Base-by-base conservation (phyloP, 1,140 invertebrate species). In the Drosophila parvula region DNA sequence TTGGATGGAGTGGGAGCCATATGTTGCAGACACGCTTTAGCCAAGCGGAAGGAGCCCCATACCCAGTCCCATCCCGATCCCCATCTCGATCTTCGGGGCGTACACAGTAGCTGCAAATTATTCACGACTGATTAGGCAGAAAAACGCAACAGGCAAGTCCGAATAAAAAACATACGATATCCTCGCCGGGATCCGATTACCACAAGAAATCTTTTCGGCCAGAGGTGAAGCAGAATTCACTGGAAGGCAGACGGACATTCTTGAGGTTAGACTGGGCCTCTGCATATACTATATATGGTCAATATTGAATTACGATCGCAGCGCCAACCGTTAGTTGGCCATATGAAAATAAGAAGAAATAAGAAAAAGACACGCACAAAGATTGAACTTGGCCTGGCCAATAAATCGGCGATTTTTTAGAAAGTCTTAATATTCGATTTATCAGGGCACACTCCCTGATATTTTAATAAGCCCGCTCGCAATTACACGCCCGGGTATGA, bases 1-100 rank as follows among this genome's bases (percentile, higher is more conserved):
- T 69, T 43, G 38, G 51, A 38, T 55, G 51, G 51, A 55, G 47
- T 50, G 70, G 47, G 45, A 44, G 56, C 83, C 84, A 89, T 89
- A 90, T 89, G 84, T 90, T 84, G 58, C 71, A 83, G 84, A 88
- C 83, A 88, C 83, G 85, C 84, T 84, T 89, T 84, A 89, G 78
- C 85, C 84, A 89, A 89, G 84, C 84, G 85, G 84, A 89, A 89
- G 84, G 78, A 79, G 60, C 43, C 38, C 41, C 69, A 47, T 40
- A 30, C n/a, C 34, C 22, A 22, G 2, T 4, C 10, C 18, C 43
- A 44, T 40, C 14, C 44, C 47, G 38, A 45, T 43, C 41, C 38
- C 51, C 45, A 56, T 43, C 67, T 44, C 34, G 45, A 61, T 65
- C 45, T 58, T 55, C 60, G 63, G 51, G 65, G 83, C 83, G 83